Evolutionary conservation across 2,888 invertebrate species (phyloP), one percentile per base, ranked within the genome.

Genomic region (Spisula subtruncata): DNA sequence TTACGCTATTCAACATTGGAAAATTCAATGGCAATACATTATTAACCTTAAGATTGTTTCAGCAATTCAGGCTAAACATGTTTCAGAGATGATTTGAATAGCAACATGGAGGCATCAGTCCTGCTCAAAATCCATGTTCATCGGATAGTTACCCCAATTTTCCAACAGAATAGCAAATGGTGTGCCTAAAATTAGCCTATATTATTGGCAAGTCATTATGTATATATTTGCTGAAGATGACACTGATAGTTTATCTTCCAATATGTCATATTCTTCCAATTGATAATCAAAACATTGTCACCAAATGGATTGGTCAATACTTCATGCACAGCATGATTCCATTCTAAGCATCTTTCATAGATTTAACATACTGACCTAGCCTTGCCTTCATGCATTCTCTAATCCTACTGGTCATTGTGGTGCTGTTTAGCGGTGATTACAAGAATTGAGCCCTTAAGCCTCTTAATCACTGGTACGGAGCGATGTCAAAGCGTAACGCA

Each of bases 361-460:
- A 66, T 25, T 25, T n/a, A 66, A 25, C 60, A 66, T 25, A 18
- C 32, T 35, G 5, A 32, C 35, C 16, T 75, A 35, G 75, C 32
- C 14, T 75, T 32, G 41, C 25, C 75, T 35, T 5, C 35, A 35
- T 35, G 32, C n/a, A n/a, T n/a, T 75, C 20, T 25, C 75, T 75
- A 75, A 75, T 32, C 6, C 10, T 25, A 35, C 32, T 35, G 75
- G 16, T 32, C 35, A 75, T 75, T 75, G 32, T 75, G 18, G 16
- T 75, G 75, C 35, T 75, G 75, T 25, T 32, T 32, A 32, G 75
- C 75, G 16, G 29, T 75, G 75, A 75, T 32, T 75, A 75, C 75
- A 35, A 32, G 35, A 16, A 75, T 75, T 75, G 75, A 75, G 75
- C 75, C 75, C 35, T 75, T 75, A 75, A 75, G 75, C 75, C 25